phyloP scores from a whole-genome alignment of 2,888 invertebrate species.

The Alentia gelatinosa region DNA sequence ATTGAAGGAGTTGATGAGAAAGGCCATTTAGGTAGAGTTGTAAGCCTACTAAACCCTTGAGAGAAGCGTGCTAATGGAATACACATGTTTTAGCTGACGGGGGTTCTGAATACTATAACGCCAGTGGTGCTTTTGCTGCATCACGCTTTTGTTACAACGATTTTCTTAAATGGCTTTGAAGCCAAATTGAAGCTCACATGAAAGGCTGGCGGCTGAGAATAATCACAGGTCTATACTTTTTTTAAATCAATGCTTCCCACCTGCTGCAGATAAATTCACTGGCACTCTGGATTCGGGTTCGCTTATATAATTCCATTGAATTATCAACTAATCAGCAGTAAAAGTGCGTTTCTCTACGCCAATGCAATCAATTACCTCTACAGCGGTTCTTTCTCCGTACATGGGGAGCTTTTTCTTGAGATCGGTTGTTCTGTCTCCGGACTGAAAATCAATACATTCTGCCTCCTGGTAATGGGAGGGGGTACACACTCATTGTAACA shows the following conservation, averaged over 20 bases:
- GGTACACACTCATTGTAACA: too few species aligned
- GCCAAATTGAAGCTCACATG: background rate
- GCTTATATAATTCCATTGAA: too few species aligned
- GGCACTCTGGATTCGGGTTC: too few species aligned
- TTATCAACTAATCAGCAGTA: too few species aligned
- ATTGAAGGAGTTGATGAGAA: too few species aligned
- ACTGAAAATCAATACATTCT: too few species aligned
- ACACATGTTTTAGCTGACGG: background rate
- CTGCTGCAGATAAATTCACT: too few species aligned
- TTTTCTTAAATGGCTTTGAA: background rate
- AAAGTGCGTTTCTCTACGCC: too few species aligned
- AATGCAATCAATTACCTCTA: conserved; percentile 20
- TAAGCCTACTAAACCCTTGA: background rate
- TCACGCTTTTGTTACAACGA: background rate
- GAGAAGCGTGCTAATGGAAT: background rate
- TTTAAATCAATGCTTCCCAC: background rate
- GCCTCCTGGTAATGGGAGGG: too few species aligned
- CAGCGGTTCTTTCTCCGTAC: too few species aligned
- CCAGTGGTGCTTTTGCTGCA: background rate
- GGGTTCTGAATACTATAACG: background rate
- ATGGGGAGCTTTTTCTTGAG: too few species aligned
- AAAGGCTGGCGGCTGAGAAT: background rate
- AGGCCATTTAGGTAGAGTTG: background rate
- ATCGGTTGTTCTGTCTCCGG: too few species aligned
- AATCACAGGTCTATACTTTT: background rate